phyloP scores from a whole-genome alignment of 2,888 invertebrate genomes.

The Linnaemya vulpina region DNA sequence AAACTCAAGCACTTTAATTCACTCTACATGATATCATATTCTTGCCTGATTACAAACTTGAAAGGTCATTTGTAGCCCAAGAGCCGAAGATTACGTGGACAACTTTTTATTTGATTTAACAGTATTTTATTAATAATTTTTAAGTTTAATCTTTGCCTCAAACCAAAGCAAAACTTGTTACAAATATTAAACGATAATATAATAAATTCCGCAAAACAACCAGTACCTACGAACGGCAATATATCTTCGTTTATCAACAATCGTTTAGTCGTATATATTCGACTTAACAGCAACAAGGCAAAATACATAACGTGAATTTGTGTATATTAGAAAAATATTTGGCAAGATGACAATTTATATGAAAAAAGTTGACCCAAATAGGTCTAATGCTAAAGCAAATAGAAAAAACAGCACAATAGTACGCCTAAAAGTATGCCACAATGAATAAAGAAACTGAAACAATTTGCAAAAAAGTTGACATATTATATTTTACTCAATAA shows the following conservation, averaged over 20 bases:
- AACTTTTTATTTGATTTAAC: no score
- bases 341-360: conserved; percentile 62
- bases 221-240: background rate
- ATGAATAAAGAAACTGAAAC: conserved; percentile 4
- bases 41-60: no score
- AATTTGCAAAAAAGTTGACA: conserved; percentile 10
- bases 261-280: conserved; percentile 18
- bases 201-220: background rate
- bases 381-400: background rate
- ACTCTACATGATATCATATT: no score
- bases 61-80: no score
- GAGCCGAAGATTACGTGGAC: no score
- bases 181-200: background rate
- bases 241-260: conserved; percentile 26
- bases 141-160: no score
- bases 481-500: background rate
- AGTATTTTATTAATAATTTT: no score
- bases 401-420: background rate
- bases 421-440: conserved; percentile 45
- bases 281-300: background rate
- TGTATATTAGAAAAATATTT: conserved; percentile 13
- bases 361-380: conserved; percentile 57
- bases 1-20: no score
- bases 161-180: no score
- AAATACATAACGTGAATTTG: background rate